Base-by-base conservation (phyloP, 2,113 vertebrate genomes). In the Lasiurus cinereus region DNA sequence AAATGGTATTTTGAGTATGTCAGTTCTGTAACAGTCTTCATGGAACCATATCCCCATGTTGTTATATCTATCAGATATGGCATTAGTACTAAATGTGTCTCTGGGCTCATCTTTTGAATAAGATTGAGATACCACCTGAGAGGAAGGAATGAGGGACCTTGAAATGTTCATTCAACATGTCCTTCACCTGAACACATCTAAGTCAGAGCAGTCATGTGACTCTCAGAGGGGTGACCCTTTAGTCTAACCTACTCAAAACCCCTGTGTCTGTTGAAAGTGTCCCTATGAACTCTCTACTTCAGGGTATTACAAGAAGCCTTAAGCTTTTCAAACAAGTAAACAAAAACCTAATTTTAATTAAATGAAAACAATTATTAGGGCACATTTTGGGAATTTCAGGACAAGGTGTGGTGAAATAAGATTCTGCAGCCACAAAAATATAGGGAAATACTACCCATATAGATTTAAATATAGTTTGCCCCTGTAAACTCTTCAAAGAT, bases 271-370 rank as follows among this genome's bases (percentile, higher is more conserved):
- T 70, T 52, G 33, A 56, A 73, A 56, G 4, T 62, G 18, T 83
- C 83, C 22, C 16, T 72, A n/a, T 39, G 39, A 74, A 16, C 27
- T 48, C 12, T 74, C 29, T 24, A 50, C 2, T 64, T 52, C 31
- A 27, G 2, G 19, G 46, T 74, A 72, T 72, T 54, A 50, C 12
- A 66, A 62, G 87, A 83, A 83, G 72, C 46, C 8, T 8, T 12
- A 33, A 18, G 7, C 50, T 95, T 88, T 43, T 54, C 48, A 67
- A 93, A 43, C 3, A 78, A 29, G 48, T 82, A 92, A 70, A 36
- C 9, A 94, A 80, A 88, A 54, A 22, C 27, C 0, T 29, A 76
- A 88, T 78, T 92, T 94, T 83, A 92, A 67, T 83, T 94, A 69
- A 76, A 43, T 94, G 50, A n/a, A 83, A 93, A 74, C 52, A 87